phyloP scores from a whole-genome alignment of 2,797 vertebrate species.

The Centroberyx gerrardi region DNA sequence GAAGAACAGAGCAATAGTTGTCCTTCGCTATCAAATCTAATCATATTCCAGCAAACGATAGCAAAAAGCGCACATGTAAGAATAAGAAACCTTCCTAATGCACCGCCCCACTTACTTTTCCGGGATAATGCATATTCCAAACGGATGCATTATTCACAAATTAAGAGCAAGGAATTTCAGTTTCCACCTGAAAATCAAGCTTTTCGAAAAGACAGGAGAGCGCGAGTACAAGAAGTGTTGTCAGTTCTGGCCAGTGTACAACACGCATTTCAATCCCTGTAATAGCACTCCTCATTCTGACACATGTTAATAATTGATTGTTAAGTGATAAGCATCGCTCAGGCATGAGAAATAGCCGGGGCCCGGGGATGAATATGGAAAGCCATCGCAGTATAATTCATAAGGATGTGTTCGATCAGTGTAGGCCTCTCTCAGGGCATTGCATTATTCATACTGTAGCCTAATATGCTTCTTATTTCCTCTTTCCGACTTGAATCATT shows the following conservation, averaged over 20 bases:
- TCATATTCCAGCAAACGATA: slow-evolving; percentile 54
- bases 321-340: slow-evolving; percentile 86
- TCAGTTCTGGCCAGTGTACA: slow-evolving; percentile 81
- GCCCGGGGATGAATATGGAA: slow-evolving; percentile 86
- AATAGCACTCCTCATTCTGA: slow-evolving; percentile 84
- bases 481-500: slow-evolving; percentile 65
- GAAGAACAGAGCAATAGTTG: slow-evolving; percentile 32
- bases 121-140: slow-evolving; percentile 75
- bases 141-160: slow-evolving; percentile 82
- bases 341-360: slow-evolving; percentile 84
- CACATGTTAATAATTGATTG: slow-evolving; percentile 89
- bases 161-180: slow-evolving; percentile 74
- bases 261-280: slow-evolving; percentile 81
- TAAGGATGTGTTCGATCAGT: slow-evolving; percentile 87
- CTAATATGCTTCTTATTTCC: slow-evolving; percentile 72
- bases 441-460: slow-evolving; percentile 83
- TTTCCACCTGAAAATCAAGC: slow-evolving; percentile 70
- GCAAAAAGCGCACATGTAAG: slow-evolving; percentile 62
- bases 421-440: slow-evolving; percentile 76
- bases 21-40: slow-evolving; percentile 47
- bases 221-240: slow-evolving; percentile 81
- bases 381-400: slow-evolving; percentile 84
- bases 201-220: slow-evolving; percentile 62
- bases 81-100: slow-evolving; percentile 72
- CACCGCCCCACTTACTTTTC: slow-evolving; percentile 67